Evolutionary conservation across 1,140 invertebrate genomes (phyloP).

Genomic region (Zeugodacus cucurbitae): DNA sequence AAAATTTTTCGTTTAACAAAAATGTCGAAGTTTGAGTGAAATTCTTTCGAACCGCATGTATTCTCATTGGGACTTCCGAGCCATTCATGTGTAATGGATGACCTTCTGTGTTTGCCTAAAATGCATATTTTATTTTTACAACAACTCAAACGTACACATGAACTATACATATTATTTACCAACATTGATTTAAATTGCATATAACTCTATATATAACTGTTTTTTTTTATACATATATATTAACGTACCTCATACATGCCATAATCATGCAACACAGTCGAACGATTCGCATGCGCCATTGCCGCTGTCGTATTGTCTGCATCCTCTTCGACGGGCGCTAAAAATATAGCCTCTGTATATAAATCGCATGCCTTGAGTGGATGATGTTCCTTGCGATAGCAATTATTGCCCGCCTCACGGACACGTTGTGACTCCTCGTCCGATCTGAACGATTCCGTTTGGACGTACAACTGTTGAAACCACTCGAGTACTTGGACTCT

Average conservation of each 20-base stretch:
- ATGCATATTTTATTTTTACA: too few species aligned
- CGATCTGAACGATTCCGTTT: conserved; percentile 54
- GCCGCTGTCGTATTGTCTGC: conserved; percentile 51
- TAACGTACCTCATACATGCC: conserved; percentile 55
- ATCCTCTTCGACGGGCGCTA: conserved; percentile 49
- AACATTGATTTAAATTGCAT: too few species aligned
- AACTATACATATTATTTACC: not conserved
- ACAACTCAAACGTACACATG: not conserved
- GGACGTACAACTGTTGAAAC: conserved; percentile 56
- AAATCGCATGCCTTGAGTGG: conserved; percentile 56
- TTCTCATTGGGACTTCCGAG: too few species aligned
- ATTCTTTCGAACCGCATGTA: too few species aligned
- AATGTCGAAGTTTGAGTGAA: too few species aligned
- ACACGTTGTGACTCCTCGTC: conserved; percentile 57
- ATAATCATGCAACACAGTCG: conserved; percentile 53
- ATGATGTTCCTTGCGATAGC: conserved; percentile 56
- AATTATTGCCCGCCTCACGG: conserved; percentile 57
- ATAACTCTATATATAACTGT: too few species aligned
- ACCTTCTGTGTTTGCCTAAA: too few species aligned
- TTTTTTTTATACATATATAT: too few species aligned
- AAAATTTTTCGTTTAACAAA: too few species aligned
- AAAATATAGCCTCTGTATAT: conserved; percentile 56
- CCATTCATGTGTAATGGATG: too few species aligned
- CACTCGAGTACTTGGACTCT: conserved; percentile 57
- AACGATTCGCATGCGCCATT: conserved; percentile 56